Base-by-base conservation (phyloP, 2,888 invertebrate species). In the Drosophila cyrtoloma region DNA sequence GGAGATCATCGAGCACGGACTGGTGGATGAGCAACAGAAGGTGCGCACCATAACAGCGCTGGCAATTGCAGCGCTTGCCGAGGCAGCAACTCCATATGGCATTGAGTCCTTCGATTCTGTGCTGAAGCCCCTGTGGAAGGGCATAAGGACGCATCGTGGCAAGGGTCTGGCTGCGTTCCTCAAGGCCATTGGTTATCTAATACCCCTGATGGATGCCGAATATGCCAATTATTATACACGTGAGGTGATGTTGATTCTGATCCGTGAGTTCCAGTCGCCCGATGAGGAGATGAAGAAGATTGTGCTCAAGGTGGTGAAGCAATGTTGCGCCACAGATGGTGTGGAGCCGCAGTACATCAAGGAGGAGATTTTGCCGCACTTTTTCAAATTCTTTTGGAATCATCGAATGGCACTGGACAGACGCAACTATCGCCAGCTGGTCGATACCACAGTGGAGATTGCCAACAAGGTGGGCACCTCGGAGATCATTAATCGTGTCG, bases 221-320 rank as follows among this genome's bases (percentile, higher is more conserved):
- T 99, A 99, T 92, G 99, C 99, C 0, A 99, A 99, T 94, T 99
- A 99, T 93, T 99, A 99, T 92, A 99, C 99, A 1, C 95, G 99
- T 86, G 99, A 99, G 96, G 99, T 94, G 56, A 94, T 94, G 94
- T 94, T 98, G 94, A 99, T 99, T 93, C 95, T 99, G 33, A 99
- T 99, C 89, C 96, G 99, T 94, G 99, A 99, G 95, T 99, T 99
- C 94, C 99, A 99, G 94, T 99, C 99, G 68, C 99, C 99, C 0
- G 99, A 99, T 93, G 99, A 99, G 94, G 99, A 99, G 95, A 99
- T 99, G 99, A 99, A 99, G 94, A 99, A 99, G 93, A 99, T 99
- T 94, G 99, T 99, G 0, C 95, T 99, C 79, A 99, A 99, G 95
- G 97, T 99, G 75, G 99, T 99, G 72, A 99, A 99, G 93, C 99